phyloP scores from a whole-genome alignment of 2,797 vertebrate species.

The Parambassis ranga region DNA sequence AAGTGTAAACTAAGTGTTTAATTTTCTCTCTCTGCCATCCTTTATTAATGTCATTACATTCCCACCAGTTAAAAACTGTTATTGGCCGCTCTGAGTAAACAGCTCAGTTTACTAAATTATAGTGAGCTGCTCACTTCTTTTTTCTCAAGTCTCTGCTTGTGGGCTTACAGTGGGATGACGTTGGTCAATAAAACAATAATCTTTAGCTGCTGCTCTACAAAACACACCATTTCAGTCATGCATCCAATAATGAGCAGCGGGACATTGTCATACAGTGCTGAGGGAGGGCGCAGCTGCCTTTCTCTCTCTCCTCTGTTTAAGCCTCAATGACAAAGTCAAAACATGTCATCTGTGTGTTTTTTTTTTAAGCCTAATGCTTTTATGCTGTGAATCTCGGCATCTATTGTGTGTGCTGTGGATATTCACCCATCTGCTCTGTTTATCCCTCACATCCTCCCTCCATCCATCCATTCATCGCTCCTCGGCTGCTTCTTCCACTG shows the following conservation, averaged over 20 bases:
- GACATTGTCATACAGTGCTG: slow-evolving; percentile 3
- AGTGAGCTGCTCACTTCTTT: slow-evolving; percentile 44
- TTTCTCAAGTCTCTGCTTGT: slow-evolving; percentile 30
- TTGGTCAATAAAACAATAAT: slow-evolving; percentile 68
- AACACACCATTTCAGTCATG: slow-evolving; percentile 40
- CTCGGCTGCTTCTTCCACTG: slow-evolving; percentile 21
- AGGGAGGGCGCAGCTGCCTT: slow-evolving; percentile 5
- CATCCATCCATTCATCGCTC: slow-evolving; percentile 42
- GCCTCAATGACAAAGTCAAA: slow-evolving; percentile 31
- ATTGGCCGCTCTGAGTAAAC: slow-evolving; percentile 58
- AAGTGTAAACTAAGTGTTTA: slow-evolving; percentile 58
- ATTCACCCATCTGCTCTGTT: slow-evolving; percentile 32
- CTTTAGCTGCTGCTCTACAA: slow-evolving; percentile 34
- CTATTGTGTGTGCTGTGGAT: slow-evolving; percentile 6
- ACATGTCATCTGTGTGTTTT: slow-evolving; percentile 16
- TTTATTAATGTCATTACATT: slow-evolving; percentile 59
- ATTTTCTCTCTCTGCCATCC: slow-evolving; percentile 48
- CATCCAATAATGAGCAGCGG: slow-evolving; percentile 37
- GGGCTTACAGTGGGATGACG: slow-evolving; percentile 34
- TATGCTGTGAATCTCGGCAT: slow-evolving; percentile 26
- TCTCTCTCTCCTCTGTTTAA: slow-evolving; percentile 16
- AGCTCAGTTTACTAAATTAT: slow-evolving; percentile 63
- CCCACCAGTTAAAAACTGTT: slow-evolving; percentile 49
- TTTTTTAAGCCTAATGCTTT: slow-evolving; percentile 1
- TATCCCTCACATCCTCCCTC: neutral